Conservation (phyloP, 2,113 vertebrate genomes). For the Saguinus midas region DNA sequence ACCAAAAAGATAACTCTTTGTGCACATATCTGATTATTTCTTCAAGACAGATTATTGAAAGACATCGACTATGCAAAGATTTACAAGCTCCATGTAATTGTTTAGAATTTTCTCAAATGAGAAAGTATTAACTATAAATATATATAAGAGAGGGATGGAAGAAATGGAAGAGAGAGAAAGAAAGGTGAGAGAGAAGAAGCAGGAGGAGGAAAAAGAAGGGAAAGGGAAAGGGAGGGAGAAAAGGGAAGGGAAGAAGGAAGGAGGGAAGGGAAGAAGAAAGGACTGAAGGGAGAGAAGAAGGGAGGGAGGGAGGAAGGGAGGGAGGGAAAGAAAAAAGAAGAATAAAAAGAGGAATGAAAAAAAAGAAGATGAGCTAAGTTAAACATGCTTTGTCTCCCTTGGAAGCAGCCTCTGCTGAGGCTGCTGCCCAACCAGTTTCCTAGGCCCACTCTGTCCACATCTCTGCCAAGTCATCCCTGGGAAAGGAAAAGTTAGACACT, state of each 20-base stretch:
- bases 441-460: not conserved
- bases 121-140: not conserved
- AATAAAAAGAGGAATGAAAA: fast-evolving
- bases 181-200: too few relatives aligned
- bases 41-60: not conserved
- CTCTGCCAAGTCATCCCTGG: conserved; percentile 59
- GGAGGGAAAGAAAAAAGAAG: fast-evolving
- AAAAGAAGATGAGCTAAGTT: not conserved
- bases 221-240: fast-evolving
- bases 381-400: not conserved
- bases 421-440: not conserved
- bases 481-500: conserved; percentile 53
- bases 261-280: too few relatives aligned
- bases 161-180: fast-evolving
- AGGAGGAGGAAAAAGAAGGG: fast-evolving
- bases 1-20: not conserved
- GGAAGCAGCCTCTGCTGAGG: not conserved
- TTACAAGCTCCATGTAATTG: not conserved
- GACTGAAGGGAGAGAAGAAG: too few relatives aligned
- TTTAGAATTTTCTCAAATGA: not conserved
- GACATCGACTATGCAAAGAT: not conserved
- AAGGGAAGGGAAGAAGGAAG: too few relatives aligned
- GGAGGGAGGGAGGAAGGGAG: too few relatives aligned
- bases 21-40: not conserved
- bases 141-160: not conserved